Conservation (phyloP, 92 coral and sea anemone genomes). For the Metridium senile region DNA sequence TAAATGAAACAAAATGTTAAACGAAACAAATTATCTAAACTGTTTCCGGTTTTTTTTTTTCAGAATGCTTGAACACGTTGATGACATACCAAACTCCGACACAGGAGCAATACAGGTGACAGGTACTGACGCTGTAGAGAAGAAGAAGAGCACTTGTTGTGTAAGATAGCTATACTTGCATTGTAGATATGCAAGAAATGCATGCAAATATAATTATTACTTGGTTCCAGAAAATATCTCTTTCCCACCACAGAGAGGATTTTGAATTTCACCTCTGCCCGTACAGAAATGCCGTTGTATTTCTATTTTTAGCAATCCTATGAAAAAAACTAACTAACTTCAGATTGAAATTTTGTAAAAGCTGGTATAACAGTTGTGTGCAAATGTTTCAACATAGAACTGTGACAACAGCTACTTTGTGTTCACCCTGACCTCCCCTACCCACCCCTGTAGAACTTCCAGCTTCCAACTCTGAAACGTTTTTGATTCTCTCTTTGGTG, state of each 20-base stretch:
- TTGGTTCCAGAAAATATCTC: not conserved
- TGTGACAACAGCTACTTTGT: too few relatives aligned
- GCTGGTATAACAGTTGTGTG: too few relatives aligned
- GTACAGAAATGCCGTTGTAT: too few relatives aligned
- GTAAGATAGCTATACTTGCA: conserved; percentile 38
- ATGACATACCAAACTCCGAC: conserved; percentile 45
- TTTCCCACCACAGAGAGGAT: not conserved
- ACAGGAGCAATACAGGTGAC: conserved; percentile 40
- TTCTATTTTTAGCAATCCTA: too few relatives aligned
- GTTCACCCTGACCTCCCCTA: too few relatives aligned
- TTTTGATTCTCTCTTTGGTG: not conserved
- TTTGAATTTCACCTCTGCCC: too few relatives aligned
- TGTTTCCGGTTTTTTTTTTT: not conserved
- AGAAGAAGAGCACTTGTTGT: conserved; percentile 66
- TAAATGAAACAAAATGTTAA: not conserved
- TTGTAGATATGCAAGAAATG: not conserved
- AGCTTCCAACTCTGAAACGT: too few relatives aligned
- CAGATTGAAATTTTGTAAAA: too few relatives aligned
- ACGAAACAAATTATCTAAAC: not conserved
- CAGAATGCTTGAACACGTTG: conserved; percentile 62
- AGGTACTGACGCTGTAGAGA: conserved; percentile 46
- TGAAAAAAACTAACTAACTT: too few relatives aligned
- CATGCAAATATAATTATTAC: not conserved
- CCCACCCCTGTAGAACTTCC: too few relatives aligned
- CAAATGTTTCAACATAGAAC: too few relatives aligned